Percentiles rank a stretch among this genome's conserved stretches.
Conservation (phyloP, 1,140 invertebrate species). For the Diploscapter pachys region DNA sequence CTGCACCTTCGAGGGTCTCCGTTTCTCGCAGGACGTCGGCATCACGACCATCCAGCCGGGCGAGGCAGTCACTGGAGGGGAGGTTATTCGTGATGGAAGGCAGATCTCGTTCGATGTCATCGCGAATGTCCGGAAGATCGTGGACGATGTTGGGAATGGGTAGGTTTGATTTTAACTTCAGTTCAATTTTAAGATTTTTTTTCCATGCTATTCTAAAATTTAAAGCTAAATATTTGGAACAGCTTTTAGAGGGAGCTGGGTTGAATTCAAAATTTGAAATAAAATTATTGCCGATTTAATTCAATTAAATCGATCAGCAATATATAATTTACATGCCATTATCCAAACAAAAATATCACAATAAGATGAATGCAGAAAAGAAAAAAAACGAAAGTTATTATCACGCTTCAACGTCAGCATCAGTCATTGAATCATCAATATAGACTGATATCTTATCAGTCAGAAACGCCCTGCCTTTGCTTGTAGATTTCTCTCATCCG, state of each 20-base stretch:
- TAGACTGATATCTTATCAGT: too few species aligned
- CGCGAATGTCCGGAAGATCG: conserved; percentile 54
- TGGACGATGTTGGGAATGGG: conserved; percentile 32
- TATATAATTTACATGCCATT: too few species aligned
- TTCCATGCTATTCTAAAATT: conserved; percentile 1
- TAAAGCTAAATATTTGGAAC: neutral
- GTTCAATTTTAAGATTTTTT: neutral
- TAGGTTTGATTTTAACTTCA: conserved; percentile 13
- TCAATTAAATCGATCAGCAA: too few species aligned
- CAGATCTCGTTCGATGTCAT: conserved; percentile 58
- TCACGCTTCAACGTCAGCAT: too few species aligned
- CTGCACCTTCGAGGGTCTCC: conserved; percentile 55
- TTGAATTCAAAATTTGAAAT: neutral
- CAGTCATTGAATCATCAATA: too few species aligned
- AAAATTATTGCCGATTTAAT: neutral
- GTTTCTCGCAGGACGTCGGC: conserved; percentile 56
- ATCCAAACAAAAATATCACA: too few species aligned
- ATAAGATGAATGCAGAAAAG: too few species aligned
- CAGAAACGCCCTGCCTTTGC: too few species aligned
- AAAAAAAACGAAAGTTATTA: too few species aligned
- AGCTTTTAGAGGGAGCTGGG: neutral
- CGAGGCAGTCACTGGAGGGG: conserved; percentile 56
- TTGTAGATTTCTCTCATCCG: too few species aligned
- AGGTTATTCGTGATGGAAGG: conserved; percentile 48
- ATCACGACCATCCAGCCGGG: conserved; percentile 47